Evolutionary conservation across 2,797 vertebrate genomes (phyloP).

Genomic region (Gila robusta): DNA sequence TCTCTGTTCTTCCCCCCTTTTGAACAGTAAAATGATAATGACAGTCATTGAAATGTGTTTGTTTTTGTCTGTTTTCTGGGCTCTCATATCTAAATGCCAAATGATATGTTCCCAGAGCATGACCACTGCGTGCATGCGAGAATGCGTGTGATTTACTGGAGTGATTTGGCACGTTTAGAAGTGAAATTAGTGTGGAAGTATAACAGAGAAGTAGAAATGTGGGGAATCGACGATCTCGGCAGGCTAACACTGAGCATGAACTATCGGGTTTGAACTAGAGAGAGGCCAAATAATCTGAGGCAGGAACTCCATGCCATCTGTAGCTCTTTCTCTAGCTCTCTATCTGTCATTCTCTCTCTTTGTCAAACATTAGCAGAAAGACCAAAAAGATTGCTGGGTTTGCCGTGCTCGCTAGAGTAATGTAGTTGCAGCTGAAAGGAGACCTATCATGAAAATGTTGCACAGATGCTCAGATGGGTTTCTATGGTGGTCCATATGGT

Average conservation of each 20-base stretch:
- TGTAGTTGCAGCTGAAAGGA: conserved; percentile 39
- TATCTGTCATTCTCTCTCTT: conserved; percentile 18
- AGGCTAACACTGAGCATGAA: neutral
- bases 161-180: conserved; percentile 43
- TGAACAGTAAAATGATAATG: conserved; percentile 58
- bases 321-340: conserved; percentile 39
- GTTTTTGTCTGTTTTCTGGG: conserved; percentile 42
- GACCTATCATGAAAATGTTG: conserved; percentile 45
- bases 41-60: conserved; percentile 58
- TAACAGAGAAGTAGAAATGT: conserved; percentile 26
- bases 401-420: conserved; percentile 24
- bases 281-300: conserved; percentile 25
- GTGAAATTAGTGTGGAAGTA: conserved; percentile 34
- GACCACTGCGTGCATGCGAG: conserved; percentile 33
- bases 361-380: conserved; percentile 34
- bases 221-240: conserved; percentile 15
- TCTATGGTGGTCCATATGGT: conserved; percentile 47
- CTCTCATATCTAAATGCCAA: conserved; percentile 48
- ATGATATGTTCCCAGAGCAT: conserved; percentile 38
- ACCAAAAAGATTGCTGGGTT: conserved; percentile 35
- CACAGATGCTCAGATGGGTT: conserved; percentile 50
- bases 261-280: conserved; percentile 25
- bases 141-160: conserved; percentile 38
- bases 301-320: conserved; percentile 44
- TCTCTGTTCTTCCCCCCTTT: conserved; percentile 56